These are phyloP conservation scores for Epinotia demarniana DNA, from an alignment of 2,888 invertebrate species.

Conservation along the genomic window DNA sequence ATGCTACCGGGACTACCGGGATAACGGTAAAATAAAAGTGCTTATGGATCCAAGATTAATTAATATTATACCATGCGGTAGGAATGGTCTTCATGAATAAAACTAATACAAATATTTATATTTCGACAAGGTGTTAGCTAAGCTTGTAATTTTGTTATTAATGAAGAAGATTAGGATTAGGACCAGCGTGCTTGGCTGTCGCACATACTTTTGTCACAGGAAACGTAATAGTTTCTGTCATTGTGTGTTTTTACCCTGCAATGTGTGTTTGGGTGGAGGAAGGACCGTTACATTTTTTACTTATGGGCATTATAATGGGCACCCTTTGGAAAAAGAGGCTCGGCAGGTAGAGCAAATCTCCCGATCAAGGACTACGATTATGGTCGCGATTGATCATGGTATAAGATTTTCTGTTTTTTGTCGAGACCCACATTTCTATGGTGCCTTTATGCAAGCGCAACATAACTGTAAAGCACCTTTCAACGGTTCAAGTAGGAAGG, in stretches of 20 bases:
- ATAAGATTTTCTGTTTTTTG: constrained; percentile 62
- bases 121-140: constrained; percentile 1
- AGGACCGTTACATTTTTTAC: constrained; percentile 80
- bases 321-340: constrained; percentile 79
- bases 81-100: not conserved
- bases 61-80: not conserved
- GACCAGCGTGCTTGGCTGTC: constrained; percentile 30
- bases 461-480: constrained; percentile 43
- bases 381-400: constrained; percentile 68
- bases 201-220: constrained; percentile 69
- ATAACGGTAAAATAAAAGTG: not conserved
- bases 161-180: constrained; percentile 26
- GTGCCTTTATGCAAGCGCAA: constrained; percentile 49
- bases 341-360: constrained; percentile 79
- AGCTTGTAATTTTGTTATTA: constrained; percentile 26
- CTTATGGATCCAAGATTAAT: not conserved
- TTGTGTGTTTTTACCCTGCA: constrained; percentile 75
- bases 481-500: constrained; percentile 67
- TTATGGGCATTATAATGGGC: constrained; percentile 69
- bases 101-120: constrained; percentile 1
- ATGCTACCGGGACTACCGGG: not conserved
- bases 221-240: constrained; percentile 78
- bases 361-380: constrained; percentile 74
- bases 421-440: constrained; percentile 64
- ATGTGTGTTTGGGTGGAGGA: constrained; percentile 77